Evolutionary conservation across 1,140 invertebrate species (phyloP).

Genomic region (Drosophila ananassae): DNA sequence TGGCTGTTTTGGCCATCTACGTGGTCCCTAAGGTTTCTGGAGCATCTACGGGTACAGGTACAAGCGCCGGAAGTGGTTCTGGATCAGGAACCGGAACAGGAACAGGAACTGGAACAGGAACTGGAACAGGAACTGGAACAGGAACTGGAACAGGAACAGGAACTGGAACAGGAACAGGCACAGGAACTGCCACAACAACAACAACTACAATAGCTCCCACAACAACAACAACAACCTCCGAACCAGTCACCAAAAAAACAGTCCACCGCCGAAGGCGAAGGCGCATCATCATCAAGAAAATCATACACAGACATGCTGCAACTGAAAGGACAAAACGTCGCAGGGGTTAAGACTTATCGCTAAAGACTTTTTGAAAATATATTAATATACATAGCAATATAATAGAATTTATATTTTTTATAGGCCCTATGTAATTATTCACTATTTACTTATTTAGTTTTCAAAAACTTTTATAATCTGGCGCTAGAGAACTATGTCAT

Average conservation of each 20-base stretch:
- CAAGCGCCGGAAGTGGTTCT: not conserved
- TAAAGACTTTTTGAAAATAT: not conserved
- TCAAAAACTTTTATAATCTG: too few species aligned
- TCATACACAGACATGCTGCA: not conserved
- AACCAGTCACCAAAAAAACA: not conserved
- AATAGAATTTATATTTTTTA: not conserved
- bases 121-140: not conserved
- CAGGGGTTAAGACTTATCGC: not conserved
- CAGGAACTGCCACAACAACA: not conserved
- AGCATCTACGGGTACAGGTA: not conserved
- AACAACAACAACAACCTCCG: not conserved
- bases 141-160: not conserved
- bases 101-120: not conserved
- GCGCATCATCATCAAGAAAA: constrained; percentile 6
- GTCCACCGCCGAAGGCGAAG: not conserved
- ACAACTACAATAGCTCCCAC: not conserved
- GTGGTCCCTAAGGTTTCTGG: not conserved
- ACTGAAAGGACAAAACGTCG: not conserved
- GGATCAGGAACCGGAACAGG: not conserved
- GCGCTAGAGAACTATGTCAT: too few species aligned
- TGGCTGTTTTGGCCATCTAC: too few species aligned
- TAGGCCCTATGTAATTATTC: too few species aligned
- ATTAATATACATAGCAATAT: not conserved
- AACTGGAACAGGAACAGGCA: not conserved
- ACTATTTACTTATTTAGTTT: too few species aligned